These are phyloP conservation scores for Eilema griseolum DNA, from an alignment of 2,888 invertebrate species.

Conservation along the genomic window DNA sequence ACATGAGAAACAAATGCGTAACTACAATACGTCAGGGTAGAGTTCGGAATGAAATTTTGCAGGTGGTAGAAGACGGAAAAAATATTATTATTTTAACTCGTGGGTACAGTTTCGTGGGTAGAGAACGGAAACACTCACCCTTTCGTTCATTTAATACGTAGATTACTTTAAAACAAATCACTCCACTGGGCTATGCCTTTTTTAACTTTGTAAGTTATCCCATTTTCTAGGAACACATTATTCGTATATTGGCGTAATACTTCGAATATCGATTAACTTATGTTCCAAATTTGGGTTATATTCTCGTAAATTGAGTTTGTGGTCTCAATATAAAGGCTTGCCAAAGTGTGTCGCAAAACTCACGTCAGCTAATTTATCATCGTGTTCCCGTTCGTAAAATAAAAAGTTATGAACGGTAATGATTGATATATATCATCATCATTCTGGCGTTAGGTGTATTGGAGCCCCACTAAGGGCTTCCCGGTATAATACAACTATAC, in stretches of 20 bases:
- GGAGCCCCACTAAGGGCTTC: background rate
- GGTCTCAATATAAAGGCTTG: background rate
- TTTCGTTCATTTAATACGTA: background rate
- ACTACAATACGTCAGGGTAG: no score
- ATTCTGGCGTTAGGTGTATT: background rate
- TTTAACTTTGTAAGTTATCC: background rate
- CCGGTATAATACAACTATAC: background rate
- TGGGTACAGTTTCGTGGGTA: no score
- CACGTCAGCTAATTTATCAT: background rate
- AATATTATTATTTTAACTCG: no score
- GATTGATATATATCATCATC: background rate
- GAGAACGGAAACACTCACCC: no score
- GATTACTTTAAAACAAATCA: background rate
- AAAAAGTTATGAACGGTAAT: background rate
- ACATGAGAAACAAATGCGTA: no score
- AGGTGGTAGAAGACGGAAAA: no score
- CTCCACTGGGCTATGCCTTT: background rate
- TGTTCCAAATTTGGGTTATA: background rate
- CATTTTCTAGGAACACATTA: background rate
- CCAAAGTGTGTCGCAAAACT: background rate
- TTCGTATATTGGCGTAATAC: background rate
- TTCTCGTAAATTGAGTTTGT: background rate
- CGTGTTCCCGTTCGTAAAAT: background rate
- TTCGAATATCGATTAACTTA: background rate
- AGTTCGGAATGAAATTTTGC: no score